These are phyloP conservation scores for Trichogramma evanescens DNA, from an alignment of 2,888 invertebrate genomes.

Conservation along the genomic window DNA sequence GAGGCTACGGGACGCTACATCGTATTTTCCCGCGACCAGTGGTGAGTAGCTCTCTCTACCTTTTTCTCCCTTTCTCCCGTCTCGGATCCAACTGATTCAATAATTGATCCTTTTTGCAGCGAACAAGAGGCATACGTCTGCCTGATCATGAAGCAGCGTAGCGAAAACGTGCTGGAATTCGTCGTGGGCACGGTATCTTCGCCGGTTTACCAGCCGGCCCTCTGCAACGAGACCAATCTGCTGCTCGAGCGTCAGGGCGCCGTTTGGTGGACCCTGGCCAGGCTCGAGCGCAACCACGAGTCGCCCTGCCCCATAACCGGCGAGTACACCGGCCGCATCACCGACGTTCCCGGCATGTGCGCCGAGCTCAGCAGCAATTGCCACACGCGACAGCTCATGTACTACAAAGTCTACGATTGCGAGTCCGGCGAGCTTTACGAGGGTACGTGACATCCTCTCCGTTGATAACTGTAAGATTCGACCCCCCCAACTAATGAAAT, in stretches of 20 bases:
- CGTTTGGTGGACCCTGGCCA: constrained; percentile 31
- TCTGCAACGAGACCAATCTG: constrained; percentile 49
- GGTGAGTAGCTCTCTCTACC: constrained; percentile 35
- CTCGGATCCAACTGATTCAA: not conserved
- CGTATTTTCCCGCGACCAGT: constrained; percentile 49
- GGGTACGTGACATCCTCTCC: constrained; percentile 40
- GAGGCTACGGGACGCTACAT: constrained; percentile 45
- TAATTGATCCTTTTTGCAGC: constrained; percentile 36
- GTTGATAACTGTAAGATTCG: too few species aligned
- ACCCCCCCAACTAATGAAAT: not conserved
- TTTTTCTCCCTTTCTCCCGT: not conserved
- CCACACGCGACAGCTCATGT: constrained; percentile 59
- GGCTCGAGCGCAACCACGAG: constrained; percentile 46
- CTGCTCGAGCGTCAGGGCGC: constrained; percentile 8
- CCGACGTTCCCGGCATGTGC: constrained; percentile 55
- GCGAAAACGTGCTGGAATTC: constrained; percentile 58
- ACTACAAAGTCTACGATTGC: constrained; percentile 60
- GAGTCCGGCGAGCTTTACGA: constrained; percentile 55
- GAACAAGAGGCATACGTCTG: constrained; percentile 56
- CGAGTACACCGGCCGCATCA: constrained; percentile 59
- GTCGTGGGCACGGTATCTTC: constrained; percentile 39
- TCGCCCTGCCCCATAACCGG: constrained; percentile 62
- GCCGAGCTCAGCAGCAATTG: constrained; percentile 62
- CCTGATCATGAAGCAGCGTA: constrained; percentile 54
- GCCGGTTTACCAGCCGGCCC: constrained; percentile 41